These are phyloP conservation scores for Micropoecilia bifurca DNA, from an alignment of 2,797 vertebrate genomes.

Conservation along the genomic window DNA sequence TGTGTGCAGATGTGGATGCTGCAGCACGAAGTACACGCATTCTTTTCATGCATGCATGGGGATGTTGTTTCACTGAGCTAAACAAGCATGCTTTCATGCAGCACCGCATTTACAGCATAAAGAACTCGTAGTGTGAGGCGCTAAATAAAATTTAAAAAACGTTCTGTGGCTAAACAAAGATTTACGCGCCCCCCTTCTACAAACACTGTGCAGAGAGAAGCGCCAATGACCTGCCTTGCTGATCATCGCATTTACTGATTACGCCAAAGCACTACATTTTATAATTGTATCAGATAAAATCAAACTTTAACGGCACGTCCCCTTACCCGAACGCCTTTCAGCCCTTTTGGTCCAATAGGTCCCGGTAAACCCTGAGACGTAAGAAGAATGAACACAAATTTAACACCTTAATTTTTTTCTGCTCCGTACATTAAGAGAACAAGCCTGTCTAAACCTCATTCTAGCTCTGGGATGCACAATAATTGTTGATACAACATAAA, in stretches of 20 bases:
- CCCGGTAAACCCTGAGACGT: constrained; percentile 79
- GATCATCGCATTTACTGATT: constrained; percentile 17
- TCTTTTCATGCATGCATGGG: constrained; percentile 20
- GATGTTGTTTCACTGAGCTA: constrained; percentile 20
- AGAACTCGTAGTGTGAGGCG: constrained; percentile 17
- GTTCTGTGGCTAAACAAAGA: constrained; percentile 11
- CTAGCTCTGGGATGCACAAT: neutral
- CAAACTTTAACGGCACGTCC: constrained; percentile 3
- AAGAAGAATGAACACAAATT: constrained; percentile 30
- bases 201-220: constrained; percentile 22
- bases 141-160: constrained; percentile 18
- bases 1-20: constrained; percentile 37
- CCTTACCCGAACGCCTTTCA: constrained; percentile 80
- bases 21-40: constrained; percentile 19
- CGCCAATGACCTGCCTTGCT: constrained; percentile 12
- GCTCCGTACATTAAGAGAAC: neutral
- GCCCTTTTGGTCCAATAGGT: constrained; percentile 77
- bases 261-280: constrained; percentile 31
- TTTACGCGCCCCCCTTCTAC: constrained; percentile 6
- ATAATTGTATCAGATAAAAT: constrained; percentile 12
- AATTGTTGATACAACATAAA: constrained; percentile 1
- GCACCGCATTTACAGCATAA: constrained; percentile 17
- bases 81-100: constrained; percentile 25
- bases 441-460: neutral
- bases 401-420: constrained; percentile 4